Evolutionary conservation across 2,113 vertebrate species (phyloP).

Genomic region (Glaucidium brasilianum): DNA sequence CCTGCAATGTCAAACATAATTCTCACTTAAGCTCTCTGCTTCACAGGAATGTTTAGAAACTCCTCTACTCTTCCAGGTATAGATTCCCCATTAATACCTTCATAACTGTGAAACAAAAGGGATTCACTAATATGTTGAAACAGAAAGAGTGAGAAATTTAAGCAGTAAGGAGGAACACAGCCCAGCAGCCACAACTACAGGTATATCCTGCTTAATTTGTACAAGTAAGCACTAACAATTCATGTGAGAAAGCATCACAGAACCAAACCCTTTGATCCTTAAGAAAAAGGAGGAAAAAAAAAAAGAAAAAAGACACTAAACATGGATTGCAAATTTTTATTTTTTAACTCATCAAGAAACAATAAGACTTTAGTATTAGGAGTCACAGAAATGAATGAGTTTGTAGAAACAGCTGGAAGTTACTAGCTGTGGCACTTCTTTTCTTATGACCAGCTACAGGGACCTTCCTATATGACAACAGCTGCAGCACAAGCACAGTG

Average conservation of each 20-base stretch:
- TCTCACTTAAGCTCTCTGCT: conserved; percentile 3
- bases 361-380: neutral
- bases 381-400: neutral
- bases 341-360: neutral
- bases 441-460: neutral
- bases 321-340: neutral
- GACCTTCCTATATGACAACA: neutral
- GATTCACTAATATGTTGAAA: neutral
- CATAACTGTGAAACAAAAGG: neutral
- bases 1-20: neutral
- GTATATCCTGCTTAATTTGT: neutral
- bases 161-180: neutral
- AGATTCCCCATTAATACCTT: neutral
- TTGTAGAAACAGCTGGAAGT: neutral
- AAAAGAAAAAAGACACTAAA: neutral
- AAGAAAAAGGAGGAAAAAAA: neutral
- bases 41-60: neutral
- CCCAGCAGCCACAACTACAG: neutral
- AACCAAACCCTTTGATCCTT: neutral
- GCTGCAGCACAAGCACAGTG: neutral
- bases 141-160: neutral
- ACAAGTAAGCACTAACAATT: neutral
- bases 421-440: neutral
- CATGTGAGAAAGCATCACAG: neutral
- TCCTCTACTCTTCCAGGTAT: neutral